These are phyloP conservation scores for Scaptomyza cyrtandrae DNA, from an alignment of 2,888 invertebrate genomes.

Conservation along the genomic window DNA sequence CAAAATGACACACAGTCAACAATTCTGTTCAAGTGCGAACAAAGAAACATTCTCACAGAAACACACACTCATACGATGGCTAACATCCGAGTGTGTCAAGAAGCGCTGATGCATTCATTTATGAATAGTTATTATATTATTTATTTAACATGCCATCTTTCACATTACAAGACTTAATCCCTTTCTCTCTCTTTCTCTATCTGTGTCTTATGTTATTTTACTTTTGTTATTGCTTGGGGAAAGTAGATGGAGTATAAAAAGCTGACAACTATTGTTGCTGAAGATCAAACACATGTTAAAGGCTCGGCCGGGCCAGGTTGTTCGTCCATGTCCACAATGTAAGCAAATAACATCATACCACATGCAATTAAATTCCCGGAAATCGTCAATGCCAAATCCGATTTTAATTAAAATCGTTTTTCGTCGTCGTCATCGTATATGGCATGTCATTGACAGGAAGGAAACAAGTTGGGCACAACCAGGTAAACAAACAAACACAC, in stretches of 20 bases:
- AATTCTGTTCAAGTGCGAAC: constrained; percentile 28
- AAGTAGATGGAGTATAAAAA: constrained; percentile 18
- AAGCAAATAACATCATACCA: constrained; percentile 68
- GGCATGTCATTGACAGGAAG: constrained; percentile 68
- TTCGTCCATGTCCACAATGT: constrained; percentile 50
- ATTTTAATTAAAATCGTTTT: constrained; percentile 78
- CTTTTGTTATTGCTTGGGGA: constrained; percentile 8
- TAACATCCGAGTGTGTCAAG: constrained; percentile 70
- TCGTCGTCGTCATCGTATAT: constrained; percentile 18
- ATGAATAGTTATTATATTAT: constrained; percentile 74
- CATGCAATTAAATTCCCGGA: constrained; percentile 75
- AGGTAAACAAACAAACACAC: constrained; percentile 49
- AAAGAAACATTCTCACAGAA: constrained; percentile 21
- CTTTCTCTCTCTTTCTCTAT: neutral
- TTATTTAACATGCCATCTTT: constrained; percentile 22
- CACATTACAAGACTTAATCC: neutral
- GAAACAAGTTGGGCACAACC: constrained; percentile 54
- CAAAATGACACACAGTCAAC: constrained; percentile 15
- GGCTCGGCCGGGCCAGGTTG: neutral
- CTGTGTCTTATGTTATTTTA: neutral
- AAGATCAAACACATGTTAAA: constrained; percentile 60
- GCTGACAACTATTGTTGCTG: constrained; percentile 49
- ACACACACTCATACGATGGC: constrained; percentile 58
- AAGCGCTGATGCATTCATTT: constrained; percentile 73
- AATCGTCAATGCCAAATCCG: constrained; percentile 78